These are phyloP conservation scores for Micromesistius poutassou DNA, from an alignment of 2,797 vertebrate species.

Conservation along the genomic window DNA sequence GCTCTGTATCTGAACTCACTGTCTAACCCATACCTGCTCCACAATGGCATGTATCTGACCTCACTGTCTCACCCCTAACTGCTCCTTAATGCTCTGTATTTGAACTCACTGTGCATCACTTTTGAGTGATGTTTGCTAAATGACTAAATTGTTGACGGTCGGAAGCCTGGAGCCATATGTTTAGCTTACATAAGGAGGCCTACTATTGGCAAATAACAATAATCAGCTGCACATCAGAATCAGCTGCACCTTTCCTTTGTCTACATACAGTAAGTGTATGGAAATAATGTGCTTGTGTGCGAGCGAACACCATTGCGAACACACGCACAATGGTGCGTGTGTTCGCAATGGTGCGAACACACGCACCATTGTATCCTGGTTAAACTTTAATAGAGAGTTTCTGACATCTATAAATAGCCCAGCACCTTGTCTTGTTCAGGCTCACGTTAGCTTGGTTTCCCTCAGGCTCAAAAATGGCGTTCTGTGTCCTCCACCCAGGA, in stretches of 20 bases:
- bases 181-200: no score
- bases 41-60: no score
- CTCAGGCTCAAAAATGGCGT: not conserved
- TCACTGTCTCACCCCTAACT: not conserved
- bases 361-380: not conserved
- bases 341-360: no score
- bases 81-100: not conserved
- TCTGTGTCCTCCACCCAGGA: conserved; percentile 63
- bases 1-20: no score
- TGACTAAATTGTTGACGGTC: not conserved
- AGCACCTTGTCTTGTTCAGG: not conserved
- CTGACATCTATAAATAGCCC: not conserved
- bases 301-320: not conserved
- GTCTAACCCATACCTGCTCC: no score
- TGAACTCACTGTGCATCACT: not conserved
- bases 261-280: not conserved
- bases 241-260: not conserved
- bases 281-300: not conserved
- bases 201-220: not conserved
- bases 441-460: not conserved
- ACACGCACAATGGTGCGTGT: no score
- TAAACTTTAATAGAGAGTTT: not conserved
- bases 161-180: no score
- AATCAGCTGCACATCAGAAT: no score
- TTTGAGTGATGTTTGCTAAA: not conserved